Percentiles rank a stretch among this genome's conserved stretches.
These are phyloP conservation scores for Idaea aversata DNA, from an alignment of 2,888 invertebrate species.

Conservation along the genomic window DNA sequence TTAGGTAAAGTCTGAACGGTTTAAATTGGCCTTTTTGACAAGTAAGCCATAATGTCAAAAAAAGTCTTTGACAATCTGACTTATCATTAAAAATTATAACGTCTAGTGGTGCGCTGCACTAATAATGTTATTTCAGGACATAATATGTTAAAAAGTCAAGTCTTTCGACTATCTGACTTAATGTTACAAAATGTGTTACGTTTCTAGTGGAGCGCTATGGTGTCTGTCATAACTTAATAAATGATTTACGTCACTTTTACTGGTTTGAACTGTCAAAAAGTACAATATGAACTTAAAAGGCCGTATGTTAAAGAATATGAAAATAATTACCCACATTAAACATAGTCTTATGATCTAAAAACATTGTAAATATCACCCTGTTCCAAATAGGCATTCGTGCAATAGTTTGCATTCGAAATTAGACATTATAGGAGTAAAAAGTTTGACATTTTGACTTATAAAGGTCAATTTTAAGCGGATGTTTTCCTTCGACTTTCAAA, in stretches of 20 bases:
- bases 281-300: background rate
- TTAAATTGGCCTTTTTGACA: background rate
- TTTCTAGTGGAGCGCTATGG: background rate
- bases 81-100: no score
- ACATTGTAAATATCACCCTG: background rate
- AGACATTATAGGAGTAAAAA: background rate
- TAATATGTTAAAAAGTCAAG: no score
- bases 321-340: background rate
- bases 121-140: no score
- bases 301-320: background rate
- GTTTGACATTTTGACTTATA: constrained; percentile 19
- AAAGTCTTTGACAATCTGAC: no score
- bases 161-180: no score
- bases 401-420: background rate
- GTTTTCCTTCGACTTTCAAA: constrained; percentile 2
- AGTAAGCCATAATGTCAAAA: background rate
- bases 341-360: background rate
- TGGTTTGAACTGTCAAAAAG: background rate
- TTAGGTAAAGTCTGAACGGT: background rate
- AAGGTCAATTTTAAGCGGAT: constrained; percentile 20
- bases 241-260: background rate
- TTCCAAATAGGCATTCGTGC: background rate
- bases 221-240: no score
- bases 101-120: no score
- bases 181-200: no score